Base-by-base conservation (phyloP, 92 coral and sea anemone species). In the Paragorgia papillata region DNA sequence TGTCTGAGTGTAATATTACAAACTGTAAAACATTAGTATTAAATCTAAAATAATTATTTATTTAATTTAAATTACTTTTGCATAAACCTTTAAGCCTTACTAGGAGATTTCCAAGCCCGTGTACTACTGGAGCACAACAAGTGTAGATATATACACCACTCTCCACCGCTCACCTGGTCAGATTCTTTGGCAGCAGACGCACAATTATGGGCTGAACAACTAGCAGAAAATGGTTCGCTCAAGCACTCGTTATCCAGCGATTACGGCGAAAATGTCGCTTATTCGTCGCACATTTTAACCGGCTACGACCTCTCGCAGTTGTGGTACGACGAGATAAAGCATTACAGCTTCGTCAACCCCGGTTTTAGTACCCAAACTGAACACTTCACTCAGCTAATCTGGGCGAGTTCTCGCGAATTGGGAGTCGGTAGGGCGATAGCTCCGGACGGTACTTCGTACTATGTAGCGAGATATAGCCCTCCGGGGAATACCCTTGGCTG, bases 251-350 rank as follows among this genome's bases (percentile, higher is more conserved):
- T 88, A 19, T 85, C 86, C 64, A 85, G 81, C 39, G 95, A 89
- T 50, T 87, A 90, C 62, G 99, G 99, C 55, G 99, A 95, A 49
- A 89, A 86, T 80, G 86, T 91, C 43, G 97, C 99, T 0, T 91
- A 84, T 86, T 83, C 92, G 25, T 86, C 89, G 79, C 97, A 90
- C 25, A 89, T 91, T 40, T 80, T 95, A 50, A 71, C 86, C 0
- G 97, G 96, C 41, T 79, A 74, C 9, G 90, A 92, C 54, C 84
- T 95, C 32, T 79, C 95, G 0, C 97, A 95, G 80, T 65, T 90
- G 89, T 95, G 99, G 99, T 95, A 88, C 73, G 99, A 95, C 44
- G 99, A 95, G 63, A 88, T 89, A 27, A 88, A 89, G 67, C 89
- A 91, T 31, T 95, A 95, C 82, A 88, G 92, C 49, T 91, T 86